These are phyloP conservation scores for Aspidiotus rigidus DNA, from an alignment of 2,888 invertebrate genomes.

Conservation along the genomic window DNA sequence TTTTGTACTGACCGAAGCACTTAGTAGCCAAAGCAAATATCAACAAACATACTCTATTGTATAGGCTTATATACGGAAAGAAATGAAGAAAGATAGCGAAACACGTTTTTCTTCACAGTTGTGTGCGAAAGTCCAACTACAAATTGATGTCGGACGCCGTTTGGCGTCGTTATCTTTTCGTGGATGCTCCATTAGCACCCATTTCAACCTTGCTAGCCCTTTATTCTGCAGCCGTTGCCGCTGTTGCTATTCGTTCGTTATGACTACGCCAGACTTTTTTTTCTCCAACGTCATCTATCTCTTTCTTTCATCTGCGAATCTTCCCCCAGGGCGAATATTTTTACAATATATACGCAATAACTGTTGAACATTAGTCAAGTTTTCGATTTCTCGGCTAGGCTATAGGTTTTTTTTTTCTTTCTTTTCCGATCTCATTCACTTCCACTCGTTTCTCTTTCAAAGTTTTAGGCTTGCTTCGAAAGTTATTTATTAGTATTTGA, in stretches of 20 bases:
- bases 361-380: slow-evolving; percentile 34
- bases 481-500: slow-evolving; percentile 33
- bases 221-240: slow-evolving; percentile 2
- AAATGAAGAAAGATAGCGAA: slow-evolving; percentile 2
- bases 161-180: slow-evolving; percentile 31
- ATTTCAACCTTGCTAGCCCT: slow-evolving; percentile 25
- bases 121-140: slow-evolving; percentile 19
- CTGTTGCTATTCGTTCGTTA: slow-evolving; percentile 10
- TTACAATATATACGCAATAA: slow-evolving; percentile 33
- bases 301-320: slow-evolving; percentile 5
- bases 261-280: slow-evolving; percentile 12
- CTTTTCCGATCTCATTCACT: slow-evolving; percentile 3
- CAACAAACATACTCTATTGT: slow-evolving; percentile 30
- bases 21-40: slow-evolving; percentile 30
- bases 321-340: slow-evolving; percentile 32
- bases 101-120: not conserved
- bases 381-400: slow-evolving; percentile 21
- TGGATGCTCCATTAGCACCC: slow-evolving; percentile 33
- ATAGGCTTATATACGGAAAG: slow-evolving; percentile 13
- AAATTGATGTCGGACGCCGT: slow-evolving; percentile 33
- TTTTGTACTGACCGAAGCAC: slow-evolving; percentile 32
- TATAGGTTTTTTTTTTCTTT: not conserved
- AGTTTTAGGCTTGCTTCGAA: slow-evolving; percentile 26
- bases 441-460: slow-evolving; percentile 6
- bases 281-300: slow-evolving; percentile 2